Percentiles rank a stretch among this genome's conserved stretches.
Evolutionary conservation across 2,888 invertebrate genomes (phyloP).

Genomic region (Pyralis farinalis): DNA sequence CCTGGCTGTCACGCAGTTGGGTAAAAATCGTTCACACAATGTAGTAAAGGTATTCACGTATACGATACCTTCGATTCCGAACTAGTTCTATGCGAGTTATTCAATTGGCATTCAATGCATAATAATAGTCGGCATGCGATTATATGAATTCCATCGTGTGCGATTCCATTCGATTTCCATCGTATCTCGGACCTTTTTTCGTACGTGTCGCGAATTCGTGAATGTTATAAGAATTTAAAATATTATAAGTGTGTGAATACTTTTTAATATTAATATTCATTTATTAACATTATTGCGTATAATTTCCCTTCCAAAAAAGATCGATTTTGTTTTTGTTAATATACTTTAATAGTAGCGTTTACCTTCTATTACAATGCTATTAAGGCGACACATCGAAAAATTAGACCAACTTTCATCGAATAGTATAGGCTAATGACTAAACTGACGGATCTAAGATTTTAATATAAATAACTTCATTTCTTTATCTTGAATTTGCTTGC

Average conservation of each 20-base stretch:
- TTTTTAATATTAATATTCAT: background rate
- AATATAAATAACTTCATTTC: too few relatives aligned
- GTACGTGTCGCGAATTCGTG: conserved; percentile 45
- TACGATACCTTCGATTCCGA: background rate
- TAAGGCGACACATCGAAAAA: too few relatives aligned
- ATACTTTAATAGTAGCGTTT: too few relatives aligned
- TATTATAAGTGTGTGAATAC: background rate
- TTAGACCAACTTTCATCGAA: too few relatives aligned
- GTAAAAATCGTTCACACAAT: background rate
- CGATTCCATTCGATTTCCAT: conserved; percentile 38
- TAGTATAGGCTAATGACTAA: too few relatives aligned
- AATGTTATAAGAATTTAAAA: conserved; percentile 15
- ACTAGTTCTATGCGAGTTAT: conserved; percentile 26
- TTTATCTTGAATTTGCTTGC: too few relatives aligned
- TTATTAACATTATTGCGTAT: too few relatives aligned
- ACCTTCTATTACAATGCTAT: too few relatives aligned
- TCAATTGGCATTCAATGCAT: conserved; percentile 51
- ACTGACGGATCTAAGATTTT: too few relatives aligned
- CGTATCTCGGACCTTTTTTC: conserved; percentile 49
- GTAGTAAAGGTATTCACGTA: background rate
- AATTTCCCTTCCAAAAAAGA: too few relatives aligned
- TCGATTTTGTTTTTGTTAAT: too few relatives aligned
- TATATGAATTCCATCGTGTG: conserved; percentile 50
- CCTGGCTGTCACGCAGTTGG: too few relatives aligned
- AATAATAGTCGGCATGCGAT: conserved; percentile 60